Base-by-base conservation (phyloP, 2,797 vertebrate species). In the Myioborus miniatus region DNA sequence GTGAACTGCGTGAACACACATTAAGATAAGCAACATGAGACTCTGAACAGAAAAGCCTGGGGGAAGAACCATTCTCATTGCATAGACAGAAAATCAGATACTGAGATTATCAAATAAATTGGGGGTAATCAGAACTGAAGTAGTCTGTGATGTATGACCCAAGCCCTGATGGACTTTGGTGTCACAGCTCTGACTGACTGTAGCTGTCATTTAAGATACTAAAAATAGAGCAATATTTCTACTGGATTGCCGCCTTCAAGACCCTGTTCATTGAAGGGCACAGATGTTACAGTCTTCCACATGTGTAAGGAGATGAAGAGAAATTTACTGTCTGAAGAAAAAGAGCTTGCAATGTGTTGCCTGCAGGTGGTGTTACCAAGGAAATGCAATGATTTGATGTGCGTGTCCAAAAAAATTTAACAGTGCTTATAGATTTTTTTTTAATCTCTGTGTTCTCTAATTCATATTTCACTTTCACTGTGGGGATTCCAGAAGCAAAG, bases 401-500 rank as follows among this genome's bases (percentile, higher is more conserved):
- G 13, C 24, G 22, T n/a, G 36, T 58, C 26, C 29, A 82, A 56
- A 32, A 86, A 43, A 22, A 20, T 49, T 62, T 91, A 47, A 76
- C 36, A 44, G 24, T 17, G 19, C 1, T 58, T 36, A 32, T 52
- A 64, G 44, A 4, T 46, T 39, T 92, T 71, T 71, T 92, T 71
- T 65, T 18, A 9, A 71, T 76, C 6, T n/a, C 12, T 50, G 1
- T 36, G 22, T 69, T 88, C 32, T 75, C 58, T 91, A 75, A 75
- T 75, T 90, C 3, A 11, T 56, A 8, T 63, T 91, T 93, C 36
- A 43, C 8, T 90, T 94, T 71, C 29, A 78, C 62, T 75, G 37
- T 47, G 49, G 55, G 32, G 16, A 89, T 93, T 91, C 53, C 79
- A 90, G 76, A 86, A 83, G 46, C 43, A 93, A 95, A 95, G 70